Evolutionary conservation across 2,797 vertebrate species (phyloP).

Genomic region (Babyrousa celebensis): DNA sequence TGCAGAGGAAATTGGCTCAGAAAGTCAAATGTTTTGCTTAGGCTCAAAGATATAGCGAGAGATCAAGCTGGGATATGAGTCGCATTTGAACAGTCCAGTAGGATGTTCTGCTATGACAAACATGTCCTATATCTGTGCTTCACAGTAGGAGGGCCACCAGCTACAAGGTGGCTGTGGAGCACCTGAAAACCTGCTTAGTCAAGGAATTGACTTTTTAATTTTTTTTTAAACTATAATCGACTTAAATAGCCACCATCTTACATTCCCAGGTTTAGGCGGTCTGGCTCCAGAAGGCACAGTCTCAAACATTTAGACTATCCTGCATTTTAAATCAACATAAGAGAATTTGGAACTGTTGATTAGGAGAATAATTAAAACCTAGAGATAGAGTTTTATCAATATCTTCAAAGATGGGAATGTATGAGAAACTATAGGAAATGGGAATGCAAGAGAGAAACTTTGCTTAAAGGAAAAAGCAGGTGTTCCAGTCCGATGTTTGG

Average conservation of each 20-base stretch:
- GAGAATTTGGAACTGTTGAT: neutral
- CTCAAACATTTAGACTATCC: neutral
- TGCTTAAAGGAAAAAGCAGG: neutral
- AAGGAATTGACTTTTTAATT: neutral
- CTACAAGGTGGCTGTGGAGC: neutral
- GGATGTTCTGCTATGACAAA: neutral
- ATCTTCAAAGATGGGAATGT: constrained; percentile 20
- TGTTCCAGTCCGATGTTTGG: neutral
- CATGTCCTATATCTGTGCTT: neutral
- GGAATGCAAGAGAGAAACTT: neutral
- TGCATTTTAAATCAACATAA: neutral
- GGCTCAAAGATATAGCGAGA: neutral
- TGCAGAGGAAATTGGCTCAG: neutral
- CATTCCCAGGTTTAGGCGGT: too few relatives aligned
- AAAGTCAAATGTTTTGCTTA: neutral
- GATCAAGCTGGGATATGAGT: neutral
- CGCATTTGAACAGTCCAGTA: neutral
- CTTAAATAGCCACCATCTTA: neutral
- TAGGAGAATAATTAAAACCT: neutral
- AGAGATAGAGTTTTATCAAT: neutral
- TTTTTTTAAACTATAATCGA: neutral
- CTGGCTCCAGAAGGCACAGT: neutral
- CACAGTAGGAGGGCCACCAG: neutral
- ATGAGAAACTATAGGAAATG: neutral
- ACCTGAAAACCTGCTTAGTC: neutral